Conservation (phyloP, 2,113 vertebrate genomes). For the Spermophilus dauricus region DNA sequence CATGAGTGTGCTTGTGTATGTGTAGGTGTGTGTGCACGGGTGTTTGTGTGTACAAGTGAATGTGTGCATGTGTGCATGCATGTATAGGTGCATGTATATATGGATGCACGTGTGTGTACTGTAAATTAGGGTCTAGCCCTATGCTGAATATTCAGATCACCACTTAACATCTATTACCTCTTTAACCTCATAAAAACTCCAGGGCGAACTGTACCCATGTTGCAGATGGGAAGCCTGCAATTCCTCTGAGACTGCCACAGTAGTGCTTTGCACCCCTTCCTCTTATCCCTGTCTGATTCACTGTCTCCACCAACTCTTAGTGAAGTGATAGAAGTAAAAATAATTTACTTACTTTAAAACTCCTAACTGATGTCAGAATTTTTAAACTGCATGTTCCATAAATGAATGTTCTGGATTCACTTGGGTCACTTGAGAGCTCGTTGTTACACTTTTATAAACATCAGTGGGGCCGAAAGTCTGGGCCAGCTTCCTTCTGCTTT, state of each 20-base stretch:
- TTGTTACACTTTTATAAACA: neutral
- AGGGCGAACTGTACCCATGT: rapidly evolving
- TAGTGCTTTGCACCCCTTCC: rapidly evolving
- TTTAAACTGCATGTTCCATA: rapidly evolving
- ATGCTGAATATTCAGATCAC: neutral
- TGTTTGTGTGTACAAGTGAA: no score
- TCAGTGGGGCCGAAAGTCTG: neutral
- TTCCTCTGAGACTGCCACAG: rapidly evolving
- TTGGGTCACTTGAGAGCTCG: rapidly evolving
- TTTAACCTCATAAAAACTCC: neutral
- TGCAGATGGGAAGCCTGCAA: rapidly evolving
- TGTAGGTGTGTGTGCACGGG: rapidly evolving
- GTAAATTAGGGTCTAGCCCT: neutral
- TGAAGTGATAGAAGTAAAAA: no score
- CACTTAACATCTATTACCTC: rapidly evolving
- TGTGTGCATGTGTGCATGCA: rapidly evolving
- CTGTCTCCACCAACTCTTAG: no score
- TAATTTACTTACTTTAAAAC: rapidly evolving
- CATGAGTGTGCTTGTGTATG: rapidly evolving
- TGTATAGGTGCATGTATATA: neutral
- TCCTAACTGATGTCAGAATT: neutral
- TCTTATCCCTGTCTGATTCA: neutral
- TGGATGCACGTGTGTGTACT: neutral
- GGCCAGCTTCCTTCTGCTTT: constrained; percentile 78
- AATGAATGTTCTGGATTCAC: rapidly evolving